phyloP scores from a whole-genome alignment of 2,797 vertebrate genomes.

The Cygnus olor region DNA sequence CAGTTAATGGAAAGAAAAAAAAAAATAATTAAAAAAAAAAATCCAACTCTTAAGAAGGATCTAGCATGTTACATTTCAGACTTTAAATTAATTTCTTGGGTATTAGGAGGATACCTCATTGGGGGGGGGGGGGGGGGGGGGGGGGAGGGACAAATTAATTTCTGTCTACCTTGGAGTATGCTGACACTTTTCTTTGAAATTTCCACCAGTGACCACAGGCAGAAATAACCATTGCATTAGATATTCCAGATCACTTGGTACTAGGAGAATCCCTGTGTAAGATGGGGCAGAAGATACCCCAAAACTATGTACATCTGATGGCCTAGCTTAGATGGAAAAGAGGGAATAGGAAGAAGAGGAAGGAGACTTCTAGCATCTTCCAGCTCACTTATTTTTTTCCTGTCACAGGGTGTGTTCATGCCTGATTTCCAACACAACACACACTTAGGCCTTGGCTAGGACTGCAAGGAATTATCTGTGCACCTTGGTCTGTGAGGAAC shows the following conservation, averaged over 20 bases:
- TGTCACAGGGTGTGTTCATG: fast-evolving
- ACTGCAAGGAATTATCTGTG: not conserved
- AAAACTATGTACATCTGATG: not conserved
- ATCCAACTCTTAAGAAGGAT: not conserved
- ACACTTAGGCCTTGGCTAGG: no score
- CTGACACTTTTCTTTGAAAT: not conserved
- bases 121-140: no score
- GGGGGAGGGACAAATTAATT: not conserved
- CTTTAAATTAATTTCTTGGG: slow-evolving; percentile 5
- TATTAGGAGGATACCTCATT: not conserved
- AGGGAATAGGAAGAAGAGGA: not conserved
- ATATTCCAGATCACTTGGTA: not conserved
- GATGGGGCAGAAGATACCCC: not conserved
- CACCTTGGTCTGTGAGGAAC: fast-evolving
- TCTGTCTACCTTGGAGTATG: not conserved
- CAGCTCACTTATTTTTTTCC: fast-evolving
- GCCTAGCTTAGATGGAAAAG: not conserved
- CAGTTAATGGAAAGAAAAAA: not conserved
- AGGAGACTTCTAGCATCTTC: not conserved
- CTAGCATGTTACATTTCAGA: not conserved
- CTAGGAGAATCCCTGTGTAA: not conserved
- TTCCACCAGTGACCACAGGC: not conserved
- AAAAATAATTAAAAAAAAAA: not conserved
- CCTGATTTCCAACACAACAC: not conserved
- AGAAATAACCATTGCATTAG: not conserved